Base-by-base conservation (phyloP, 2,797 vertebrate species). In the Lemur catta region DNA sequence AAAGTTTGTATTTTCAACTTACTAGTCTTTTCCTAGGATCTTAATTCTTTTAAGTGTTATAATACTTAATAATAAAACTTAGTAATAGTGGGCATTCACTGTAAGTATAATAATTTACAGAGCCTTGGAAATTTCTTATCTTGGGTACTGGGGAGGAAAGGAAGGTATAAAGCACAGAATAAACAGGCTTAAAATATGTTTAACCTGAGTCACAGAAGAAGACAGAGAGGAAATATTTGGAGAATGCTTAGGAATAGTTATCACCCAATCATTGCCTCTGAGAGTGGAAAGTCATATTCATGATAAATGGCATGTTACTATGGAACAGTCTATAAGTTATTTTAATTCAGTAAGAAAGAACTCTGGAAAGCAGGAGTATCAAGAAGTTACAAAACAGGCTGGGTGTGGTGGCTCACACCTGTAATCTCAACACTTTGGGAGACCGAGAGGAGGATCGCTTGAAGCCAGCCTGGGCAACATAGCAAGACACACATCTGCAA, bases 21-120 rank as follows among this genome's bases (percentile, higher is more conserved):
- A 38, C 69, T 69, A 46, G 43, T 89, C 52, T 52, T 84, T 89
- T 84, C 61, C 35, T 93, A 89, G 33, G 33, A 89, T 72, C 55
- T 84, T 55, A 95, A 41, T 63, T 72, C 11, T 43, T 43, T 82
- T 17, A 82, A 84, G 63, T 71, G 18, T 78, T 63, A 74, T 20
- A 55, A 48, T 48, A 48, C 48, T 48, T 79, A 80, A 28, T 80
- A 50, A 78, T 75, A 67, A 85, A 74, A 74, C 17, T 35, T 69
- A 50, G 57, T 65, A 72, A 59, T 48, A 80, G 7, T 57, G 57
- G 24, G 46, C 50, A 92, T 43, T 71, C 22, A 65, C 63, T 95
- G 80, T 65, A 93, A 93, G 26, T 79, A 35, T 57, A 65, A n/a
- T 93, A 50, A 85, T 57, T 80, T 85, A 93, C 12, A 93, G 63